Evolutionary conservation across 2,888 invertebrate genomes (phyloP), one percentile per base, ranked within the genome.

Genomic region (Cantharis rufa): DNA sequence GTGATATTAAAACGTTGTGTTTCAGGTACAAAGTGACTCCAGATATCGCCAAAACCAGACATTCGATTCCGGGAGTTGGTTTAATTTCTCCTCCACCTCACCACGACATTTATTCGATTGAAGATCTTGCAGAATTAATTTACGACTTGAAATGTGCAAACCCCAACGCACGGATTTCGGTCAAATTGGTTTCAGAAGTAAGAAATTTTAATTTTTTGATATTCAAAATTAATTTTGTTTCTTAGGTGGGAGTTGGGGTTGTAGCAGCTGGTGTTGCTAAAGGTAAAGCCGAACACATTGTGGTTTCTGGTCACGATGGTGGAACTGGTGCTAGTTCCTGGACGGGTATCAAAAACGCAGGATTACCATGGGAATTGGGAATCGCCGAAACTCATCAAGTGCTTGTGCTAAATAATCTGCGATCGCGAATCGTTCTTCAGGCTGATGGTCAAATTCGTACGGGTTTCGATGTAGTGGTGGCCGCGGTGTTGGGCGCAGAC

Each of bases 101-200:
- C 90, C 99, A 99, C 90, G 99, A 99, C 86, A 99, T 99, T 89
- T 99, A 99, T 90, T 98, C 98, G 70, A 99, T 99, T 86, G 99
- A 99, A 89, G 99, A 99, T 90, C 90, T 99, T 84, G 98, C 99
- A 0, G 98, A 99, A 89, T 91, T 99, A 74, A 99, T 99, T 86
- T 99, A 99, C 87, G 99, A 99, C 89, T 90, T 99, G 81, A 99
- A 99, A 89, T 97, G 97, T 85, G 96, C 98, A 79, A 99, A 99
- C 90, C 99, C 99, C 0, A 90, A 90, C 73, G 99, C 99, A 0
- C 91, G 98, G 79, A 96, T 99, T 83, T 98, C 98, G 24, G 99
- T 99, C 1, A 99, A 99, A 88, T 90, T 99, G 21, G 99, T 99
- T 1, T 99, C 99, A 0, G 99, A 99, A 90, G 83, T 84, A 77